Base-by-base conservation (phyloP, 2,888 invertebrate genomes). In the Tenthredo livida region DNA sequence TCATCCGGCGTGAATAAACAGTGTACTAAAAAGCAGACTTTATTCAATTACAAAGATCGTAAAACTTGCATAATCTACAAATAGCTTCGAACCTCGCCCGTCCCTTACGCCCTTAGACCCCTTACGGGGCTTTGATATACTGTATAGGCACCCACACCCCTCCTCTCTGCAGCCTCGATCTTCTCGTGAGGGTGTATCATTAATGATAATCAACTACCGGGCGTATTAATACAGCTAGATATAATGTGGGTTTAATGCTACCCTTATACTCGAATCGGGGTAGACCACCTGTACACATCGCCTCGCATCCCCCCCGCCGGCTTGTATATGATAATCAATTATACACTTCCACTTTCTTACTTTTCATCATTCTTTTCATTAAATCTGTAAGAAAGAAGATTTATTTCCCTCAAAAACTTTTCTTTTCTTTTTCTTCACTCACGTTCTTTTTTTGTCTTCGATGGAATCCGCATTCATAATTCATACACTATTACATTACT, bases 51-150 rank as follows among this genome's bases (percentile, higher is more conserved):
- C 83, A 85, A 84, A 70, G 86, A 82, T 78, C 85, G 84, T 88
- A 87, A 90, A 90, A 77, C 88, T 88, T 89, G 89, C 89, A 90
- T 91, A 91, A 90, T 91, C 88, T 88, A 88, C 87, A 84, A 85
- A 89, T 86, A 84, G 86, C 82, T 82, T 82, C 83, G 72, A 85
- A 58, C 25, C 70, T 61, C 54, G 54, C 4, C 25, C 25, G 58
- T 33, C 21, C 47, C 70, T 25, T 47, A 21, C 58, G 54, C 29
- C 73, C 58, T 58, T 21, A 10, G 21, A 21, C 80, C 84, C 61
- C 84, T 58, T 77, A 78, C 85, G 73, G 86, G 70, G 50, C 4
- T 58, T 67, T 84, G 37, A 70, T 54, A 54, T 54, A 80, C 75
- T 75, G n/a, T 73, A 85, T 83, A n/a, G 37, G 37, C 25, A 40